These are phyloP conservation scores for Omphaloscelis lunosa DNA, from an alignment of 2,888 invertebrate species.

Conservation along the genomic window DNA sequence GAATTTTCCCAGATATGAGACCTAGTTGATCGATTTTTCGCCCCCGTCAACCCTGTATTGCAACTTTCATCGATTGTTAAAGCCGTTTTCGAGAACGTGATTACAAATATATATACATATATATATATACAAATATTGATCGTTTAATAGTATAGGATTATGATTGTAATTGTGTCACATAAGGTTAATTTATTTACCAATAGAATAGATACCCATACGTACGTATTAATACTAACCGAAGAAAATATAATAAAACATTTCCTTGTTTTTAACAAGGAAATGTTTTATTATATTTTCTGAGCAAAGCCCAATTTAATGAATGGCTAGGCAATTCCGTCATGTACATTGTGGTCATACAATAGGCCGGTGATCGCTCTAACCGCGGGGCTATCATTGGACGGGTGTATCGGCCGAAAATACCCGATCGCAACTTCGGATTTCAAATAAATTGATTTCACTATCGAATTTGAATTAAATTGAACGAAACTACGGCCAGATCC, in stretches of 20 bases:
- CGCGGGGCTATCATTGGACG: conserved; percentile 47
- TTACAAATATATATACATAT: too few species aligned
- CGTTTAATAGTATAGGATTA: too few species aligned
- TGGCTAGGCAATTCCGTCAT: conserved; percentile 39
- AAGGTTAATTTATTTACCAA: not conserved
- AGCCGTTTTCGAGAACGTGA: too few species aligned
- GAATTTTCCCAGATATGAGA: too few species aligned
- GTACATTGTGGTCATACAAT: conserved; percentile 36
- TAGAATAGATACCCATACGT: not conserved
- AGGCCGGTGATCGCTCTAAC: conserved; percentile 57
- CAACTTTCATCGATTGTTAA: too few species aligned
- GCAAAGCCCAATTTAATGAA: conserved; percentile 41
- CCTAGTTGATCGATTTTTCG: too few species aligned
- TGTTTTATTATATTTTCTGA: too few species aligned
- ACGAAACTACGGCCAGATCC: not conserved
- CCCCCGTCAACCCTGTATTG: too few species aligned
- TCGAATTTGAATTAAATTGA: conserved; percentile 41
- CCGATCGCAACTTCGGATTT: conserved; percentile 25
- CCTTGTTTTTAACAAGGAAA: too few species aligned
- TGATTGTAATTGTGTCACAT: not conserved
- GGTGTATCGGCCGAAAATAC: conserved; percentile 31
- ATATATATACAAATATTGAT: too few species aligned
- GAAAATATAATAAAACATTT: conserved; percentile 32
- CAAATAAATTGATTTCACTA: conserved; percentile 42
- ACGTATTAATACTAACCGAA: not conserved